A percentile compares a stretch with the other conserved stretches of the same genome.
phyloP scores from a whole-genome alignment of 1,140 invertebrate genomes.

The Panagrolaimus sp. region DNA sequence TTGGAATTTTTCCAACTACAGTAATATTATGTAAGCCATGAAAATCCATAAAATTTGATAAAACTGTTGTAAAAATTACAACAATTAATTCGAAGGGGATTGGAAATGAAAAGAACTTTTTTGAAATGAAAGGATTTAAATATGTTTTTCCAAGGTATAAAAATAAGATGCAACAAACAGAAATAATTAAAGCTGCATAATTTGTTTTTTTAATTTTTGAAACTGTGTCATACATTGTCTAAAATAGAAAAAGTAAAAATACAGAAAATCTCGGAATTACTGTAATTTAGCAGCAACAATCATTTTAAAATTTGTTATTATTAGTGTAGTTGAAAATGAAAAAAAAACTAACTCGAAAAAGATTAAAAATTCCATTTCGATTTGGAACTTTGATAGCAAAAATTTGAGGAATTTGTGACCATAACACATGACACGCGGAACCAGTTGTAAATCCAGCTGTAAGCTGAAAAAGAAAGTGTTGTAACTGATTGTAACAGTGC shows the following conservation, averaged over 20 bases:
- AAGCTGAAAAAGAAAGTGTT: too few species aligned
- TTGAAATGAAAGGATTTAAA: background rate
- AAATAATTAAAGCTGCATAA: background rate
- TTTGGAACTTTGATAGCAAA: constrained; percentile 10
- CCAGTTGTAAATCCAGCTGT: background rate
- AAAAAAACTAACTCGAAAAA: background rate
- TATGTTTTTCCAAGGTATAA: background rate
- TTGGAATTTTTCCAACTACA: background rate
- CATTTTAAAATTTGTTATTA: too few species aligned
- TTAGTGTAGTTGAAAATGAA: background rate
- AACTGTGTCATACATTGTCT: background rate
- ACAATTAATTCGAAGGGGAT: background rate
- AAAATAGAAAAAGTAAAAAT: background rate
- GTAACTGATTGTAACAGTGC: too few species aligned
- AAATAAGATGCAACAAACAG: background rate
- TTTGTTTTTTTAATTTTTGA: background rate
- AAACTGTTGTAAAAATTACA: background rate
- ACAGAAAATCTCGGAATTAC: background rate
- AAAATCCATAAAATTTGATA: constrained; percentile 8
- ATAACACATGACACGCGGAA: background rate
- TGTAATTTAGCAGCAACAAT: too few species aligned
- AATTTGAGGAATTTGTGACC: constrained; percentile 9
- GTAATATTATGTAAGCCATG: background rate
- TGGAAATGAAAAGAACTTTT: background rate
- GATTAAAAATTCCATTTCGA: constrained; percentile 4